A percentile compares a stretch with the other conserved stretches of the same genome.
Evolutionary conservation across 2,888 invertebrate genomes (phyloP).

Genomic region (Habrosyne pyritoides): DNA sequence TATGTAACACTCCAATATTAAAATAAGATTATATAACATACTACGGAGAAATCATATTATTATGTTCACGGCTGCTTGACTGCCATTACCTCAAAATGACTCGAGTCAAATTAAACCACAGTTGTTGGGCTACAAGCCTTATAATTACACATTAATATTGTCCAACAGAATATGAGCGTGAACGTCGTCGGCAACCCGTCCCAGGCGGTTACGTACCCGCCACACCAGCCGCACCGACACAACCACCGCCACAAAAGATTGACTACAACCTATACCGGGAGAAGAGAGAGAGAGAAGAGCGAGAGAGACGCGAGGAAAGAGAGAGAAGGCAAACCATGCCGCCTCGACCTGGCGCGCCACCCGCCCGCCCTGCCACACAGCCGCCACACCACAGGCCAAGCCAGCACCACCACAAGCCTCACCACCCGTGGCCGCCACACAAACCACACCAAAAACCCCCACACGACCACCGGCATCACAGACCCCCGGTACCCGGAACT

Average conservation of each 20-base stretch:
- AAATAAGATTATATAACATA: neutral
- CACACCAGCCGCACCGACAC: constrained; percentile 50
- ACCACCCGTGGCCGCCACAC: constrained; percentile 63
- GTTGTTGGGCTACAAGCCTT: too few relatives aligned
- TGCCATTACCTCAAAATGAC: too few relatives aligned
- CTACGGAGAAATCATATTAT: too few relatives aligned
- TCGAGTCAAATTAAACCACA: too few relatives aligned
- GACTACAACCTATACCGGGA: constrained; percentile 86
- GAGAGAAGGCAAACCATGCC: constrained; percentile 57
- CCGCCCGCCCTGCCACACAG: constrained; percentile 45
- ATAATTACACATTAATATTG: neutral
- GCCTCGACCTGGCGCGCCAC: constrained; percentile 44
- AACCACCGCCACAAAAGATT: constrained; percentile 77
- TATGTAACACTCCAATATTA: constrained; percentile 24
- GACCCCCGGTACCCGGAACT: constrained; percentile 45
- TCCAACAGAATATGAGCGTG: constrained; percentile 71
- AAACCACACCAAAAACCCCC: constrained; percentile 65
- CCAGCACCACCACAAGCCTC: constrained; percentile 61
- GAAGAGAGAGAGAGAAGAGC: constrained; percentile 84
- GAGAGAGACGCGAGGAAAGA: constrained; percentile 72
- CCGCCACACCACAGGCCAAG: constrained; percentile 38
- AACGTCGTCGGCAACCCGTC: constrained; percentile 67
- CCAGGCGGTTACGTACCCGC: constrained; percentile 77
- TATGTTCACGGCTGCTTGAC: too few relatives aligned
- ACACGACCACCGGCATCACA: constrained; percentile 68